Base-by-base conservation (phyloP, 2,888 invertebrate genomes). In the Drosophila silvestris region DNA sequence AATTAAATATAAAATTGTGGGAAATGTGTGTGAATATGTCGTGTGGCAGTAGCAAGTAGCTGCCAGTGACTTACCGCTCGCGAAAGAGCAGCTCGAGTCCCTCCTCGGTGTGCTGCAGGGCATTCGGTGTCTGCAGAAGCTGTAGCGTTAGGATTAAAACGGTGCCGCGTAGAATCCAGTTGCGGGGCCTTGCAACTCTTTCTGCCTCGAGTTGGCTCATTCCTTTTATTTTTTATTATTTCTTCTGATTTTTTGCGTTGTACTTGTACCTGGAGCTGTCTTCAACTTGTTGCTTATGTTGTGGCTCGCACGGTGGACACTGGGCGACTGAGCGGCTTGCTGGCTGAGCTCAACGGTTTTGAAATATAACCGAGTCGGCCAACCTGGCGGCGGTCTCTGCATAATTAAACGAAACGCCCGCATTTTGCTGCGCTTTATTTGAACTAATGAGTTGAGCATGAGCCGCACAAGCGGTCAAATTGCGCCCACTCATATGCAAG, bases 21-120 rank as follows among this genome's bases (percentile, higher is more conserved):
- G 35, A 10, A 39, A n/a, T 19, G 4, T 12, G 12, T 33, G 35
- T 39, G 39, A 39, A 3, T 19, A 9, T 39, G 22, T 14, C 14
- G 44, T 22, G 6, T 22, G 44, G 44, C 6, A 44, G 19, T 9
- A 4, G 33, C 39, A 19, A 39, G 39, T 19, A 9, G 39, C 9
- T 9, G 3, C 3, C 10, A 22, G 16, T 22, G 28, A 64, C 75
- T 87, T 89, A 94, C 94, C 94, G 93, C 79, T 94, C 93, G 50
- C 92, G 92, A 71, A 94, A 94, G 39, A 94, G 89, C 63, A 94
- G 76, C 77, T 94, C 94, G 65, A 94, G 85, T n/a, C 94, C 93
- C 71, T 94, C 94, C 59, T 94, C 93, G 32, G 88, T 83, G 63
- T 90, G 89, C 50, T 92, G 70, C 62, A 86, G 56, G 1, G 82